Base-by-base conservation (phyloP, 2,888 invertebrate genomes). In the Agrochola circellaris region DNA sequence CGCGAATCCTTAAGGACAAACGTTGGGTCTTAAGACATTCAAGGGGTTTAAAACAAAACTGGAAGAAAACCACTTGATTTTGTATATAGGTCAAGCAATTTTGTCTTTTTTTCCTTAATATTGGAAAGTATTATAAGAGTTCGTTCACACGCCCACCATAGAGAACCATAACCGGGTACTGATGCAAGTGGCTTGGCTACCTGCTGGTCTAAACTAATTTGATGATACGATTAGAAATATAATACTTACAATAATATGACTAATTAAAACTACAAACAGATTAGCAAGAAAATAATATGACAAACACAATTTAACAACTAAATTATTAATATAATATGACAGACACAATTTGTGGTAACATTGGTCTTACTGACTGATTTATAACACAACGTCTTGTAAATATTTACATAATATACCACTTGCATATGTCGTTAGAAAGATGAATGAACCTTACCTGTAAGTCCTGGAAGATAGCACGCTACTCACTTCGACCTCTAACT, bases 401-500 rank as follows among this genome's bases (percentile, higher is more conserved):
- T 20, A 20, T 26, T 13, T 13, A 23, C 0, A 17, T 38, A 64
- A n/a, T 30, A 23, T 20, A 13, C 7, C 4, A 4, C 17, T 17
- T 15, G 9, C 17, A 54, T 6, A 68, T 4, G 20, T 20, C 13
- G 7, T 65, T 48, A 0, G 15, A 11, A 26, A 34, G 15, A 3
- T 34, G 0, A 45, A 61, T 13, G 9, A 38, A 58, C 92, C 23
- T 26, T 8, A 98, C 98, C 96, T 97, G 76, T 93, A 94, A 74
- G 93, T 92, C 75, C 97, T 94, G 0, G 93, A 91, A 34, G 97
- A 97, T 17, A 95, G 90, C 0, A 97, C 91, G 75, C 97, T 97
- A 64, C 97, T 95, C 13, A 95, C 96, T 90, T 97, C 97, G 0
- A 97, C 97, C 56, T 96, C 96, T 26, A 97, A 85, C 71, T 95